Evolutionary conservation across 23 tunicate genomes (phyloP), one percentile per base, ranked within the genome.

Genomic region (Halocynthia aurantium): DNA sequence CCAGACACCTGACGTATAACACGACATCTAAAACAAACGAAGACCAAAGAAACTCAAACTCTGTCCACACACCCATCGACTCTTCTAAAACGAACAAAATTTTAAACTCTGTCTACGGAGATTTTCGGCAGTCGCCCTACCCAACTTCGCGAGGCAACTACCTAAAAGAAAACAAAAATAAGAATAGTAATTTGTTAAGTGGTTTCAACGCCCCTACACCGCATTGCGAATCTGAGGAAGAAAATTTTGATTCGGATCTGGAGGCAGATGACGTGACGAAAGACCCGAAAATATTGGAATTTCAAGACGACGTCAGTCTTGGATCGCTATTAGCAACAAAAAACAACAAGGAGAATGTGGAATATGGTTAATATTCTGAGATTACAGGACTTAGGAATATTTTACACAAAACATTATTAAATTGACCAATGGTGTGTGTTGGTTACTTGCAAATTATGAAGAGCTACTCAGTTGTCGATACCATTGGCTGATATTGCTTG

Each of bases 191-290:
- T 65, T 49, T 40, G 9, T 65, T 65, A 20, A 65, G 49, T 11
- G 70, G 70, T 10, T 65, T 65, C 19, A 49, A 65, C 31, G 70
- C 70, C 22, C 70, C 70, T 8, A 6, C 31, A 65, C 10, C 70
- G 31, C 22, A 65, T 65, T 20, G 77, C 10, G 58, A 55, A 21
- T 51, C 54, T 12, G 84, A 72, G 49, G 60, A 75, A 7, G 87
- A 77, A 68, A 81, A 80, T 40, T 85, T 85, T 73, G 90, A 85
- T 80, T 85, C 90, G 68, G 90, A 85, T 67, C 20, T 85, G 5
- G 88, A 84, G 54, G 61, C 77, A 22, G 80, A 72, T 22, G 18
- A 50, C 49, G 31, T 20, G 19, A 15, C 9, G 0, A 8, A 40
- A 10, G 49, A 6, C 18, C 0, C 22, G 19, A 75, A 53, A 7